Base-by-base conservation (phyloP, 2,797 vertebrate genomes). In the Acanthiza pusilla region DNA sequence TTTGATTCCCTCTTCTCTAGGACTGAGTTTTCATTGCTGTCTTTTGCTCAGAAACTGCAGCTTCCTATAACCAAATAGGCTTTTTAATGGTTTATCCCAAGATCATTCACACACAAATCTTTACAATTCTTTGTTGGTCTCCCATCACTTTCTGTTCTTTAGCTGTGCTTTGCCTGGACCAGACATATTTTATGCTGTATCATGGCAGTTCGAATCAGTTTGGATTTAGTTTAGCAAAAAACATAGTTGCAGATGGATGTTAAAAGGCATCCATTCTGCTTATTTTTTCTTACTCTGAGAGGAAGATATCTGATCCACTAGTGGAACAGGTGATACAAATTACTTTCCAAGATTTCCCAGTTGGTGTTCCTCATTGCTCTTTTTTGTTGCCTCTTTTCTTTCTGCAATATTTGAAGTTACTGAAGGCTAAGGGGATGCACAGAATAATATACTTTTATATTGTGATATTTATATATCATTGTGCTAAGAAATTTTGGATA, bases 291-390 rank as follows among this genome's bases (percentile, higher is more conserved):
- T 70, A 58, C 5, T 42, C 60, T 54, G 27, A 71, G 72, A 70
- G 13, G 10, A 83, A 67, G 9, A 38, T 43, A n/a, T 67, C 86
- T 88, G 55, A 45, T 94, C 13, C 82, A 4, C 63, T 79, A 6
- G 22, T 82, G 19, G 30, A 72, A 78, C 1, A 45, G 23, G 10
- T 22, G 22, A 78, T 58, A 54, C 13, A 55, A 86, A 47, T 45
- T 21, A 19, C 22, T 62, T 54, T 26, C 17, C 13, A 57, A 83
- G 36, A 8, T 61, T 84, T 58, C 12, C 30, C 65, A 63, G 10
- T 17, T 16, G 10, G 3, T 70, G 14, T 10, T 83, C 10, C 16
- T 40, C 32, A 21, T 5, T 6, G 8, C 5, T 3, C 3, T 2
- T n/a, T 66, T 60, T 85, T 34, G 66, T 38, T 17, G 2, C 3